Evolutionary conservation across 2,113 vertebrate genomes (phyloP).

Genomic region (Mesoclemmys tuberculata): DNA sequence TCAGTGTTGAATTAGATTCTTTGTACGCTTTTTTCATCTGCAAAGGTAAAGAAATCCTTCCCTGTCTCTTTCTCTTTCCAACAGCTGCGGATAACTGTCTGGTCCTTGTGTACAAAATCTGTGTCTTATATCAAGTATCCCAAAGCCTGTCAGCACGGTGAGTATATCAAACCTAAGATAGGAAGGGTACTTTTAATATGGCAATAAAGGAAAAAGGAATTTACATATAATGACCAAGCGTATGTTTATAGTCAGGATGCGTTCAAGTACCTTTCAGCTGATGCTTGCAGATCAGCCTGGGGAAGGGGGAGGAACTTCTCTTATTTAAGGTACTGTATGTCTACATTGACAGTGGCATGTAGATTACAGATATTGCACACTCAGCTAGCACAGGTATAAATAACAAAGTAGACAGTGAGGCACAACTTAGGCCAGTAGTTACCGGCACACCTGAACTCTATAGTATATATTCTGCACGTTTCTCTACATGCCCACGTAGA

Average conservation of each 20-base stretch:
- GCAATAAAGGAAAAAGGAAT: neutral
- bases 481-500: neutral
- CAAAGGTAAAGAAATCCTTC: neutral
- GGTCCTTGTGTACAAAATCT: conserved; percentile 97
- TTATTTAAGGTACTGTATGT: neutral
- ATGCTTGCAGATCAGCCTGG: accelerated
- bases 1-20: neutral
- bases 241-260: accelerated
- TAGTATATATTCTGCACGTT: neutral
- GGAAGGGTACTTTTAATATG: neutral
- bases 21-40: neutral
- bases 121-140: conserved; percentile 99
- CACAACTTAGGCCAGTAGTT: neutral
- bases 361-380: neutral
- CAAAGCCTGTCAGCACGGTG: conserved; percentile 95
- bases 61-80: neutral
- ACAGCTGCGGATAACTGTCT: conserved; percentile 96
- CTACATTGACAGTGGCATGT: neutral
- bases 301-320: accelerated
- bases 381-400: neutral
- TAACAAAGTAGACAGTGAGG: neutral
- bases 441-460: neutral
- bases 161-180: conserved; percentile 51
- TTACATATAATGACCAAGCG: accelerated
- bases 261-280: neutral